A percentile compares a stretch with the other conserved stretches of the same genome.
Conservation (phyloP, 2,888 invertebrate genomes). For the Muschampia plurimacula region DNA sequence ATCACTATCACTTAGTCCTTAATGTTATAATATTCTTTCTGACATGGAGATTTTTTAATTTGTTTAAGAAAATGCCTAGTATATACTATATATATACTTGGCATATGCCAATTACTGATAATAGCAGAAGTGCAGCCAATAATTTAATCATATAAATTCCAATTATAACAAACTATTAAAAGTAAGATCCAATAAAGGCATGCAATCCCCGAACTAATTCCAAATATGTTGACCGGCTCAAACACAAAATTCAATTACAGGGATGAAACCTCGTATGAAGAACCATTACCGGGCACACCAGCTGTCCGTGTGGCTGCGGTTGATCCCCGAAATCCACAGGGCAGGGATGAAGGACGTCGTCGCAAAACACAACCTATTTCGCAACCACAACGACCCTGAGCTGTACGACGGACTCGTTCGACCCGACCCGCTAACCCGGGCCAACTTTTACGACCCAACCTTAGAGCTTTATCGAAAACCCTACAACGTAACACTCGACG, state of each 20-base stretch:
- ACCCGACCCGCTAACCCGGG: constrained; percentile 91
- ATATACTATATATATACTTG: too few species aligned
- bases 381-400: constrained; percentile 95
- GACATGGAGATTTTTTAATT: too few species aligned
- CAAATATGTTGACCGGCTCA: constrained; percentile 22
- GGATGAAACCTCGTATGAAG: constrained; percentile 96
- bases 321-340: constrained; percentile 96
- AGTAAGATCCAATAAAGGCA: not conserved
- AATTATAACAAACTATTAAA: not conserved
- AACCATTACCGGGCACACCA: constrained; percentile 99
- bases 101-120: too few species aligned
- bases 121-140: not conserved
- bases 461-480: constrained; percentile 87
- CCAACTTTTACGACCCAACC: constrained; percentile 87
- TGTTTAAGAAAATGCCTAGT: too few species aligned
- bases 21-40: too few species aligned
- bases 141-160: not conserved
- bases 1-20: too few species aligned
- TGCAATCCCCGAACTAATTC: constrained; percentile 9
- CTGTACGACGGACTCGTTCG: constrained; percentile 96
- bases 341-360: constrained; percentile 96
- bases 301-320: constrained; percentile 96
- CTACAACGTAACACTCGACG: constrained; percentile 83
- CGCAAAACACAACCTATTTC: constrained; percentile 95
- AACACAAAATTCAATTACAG: constrained; percentile 82